These are phyloP conservation scores for Choristoneura rosaceana DNA, from an alignment of 2,888 invertebrate species.

Conservation along the genomic window DNA sequence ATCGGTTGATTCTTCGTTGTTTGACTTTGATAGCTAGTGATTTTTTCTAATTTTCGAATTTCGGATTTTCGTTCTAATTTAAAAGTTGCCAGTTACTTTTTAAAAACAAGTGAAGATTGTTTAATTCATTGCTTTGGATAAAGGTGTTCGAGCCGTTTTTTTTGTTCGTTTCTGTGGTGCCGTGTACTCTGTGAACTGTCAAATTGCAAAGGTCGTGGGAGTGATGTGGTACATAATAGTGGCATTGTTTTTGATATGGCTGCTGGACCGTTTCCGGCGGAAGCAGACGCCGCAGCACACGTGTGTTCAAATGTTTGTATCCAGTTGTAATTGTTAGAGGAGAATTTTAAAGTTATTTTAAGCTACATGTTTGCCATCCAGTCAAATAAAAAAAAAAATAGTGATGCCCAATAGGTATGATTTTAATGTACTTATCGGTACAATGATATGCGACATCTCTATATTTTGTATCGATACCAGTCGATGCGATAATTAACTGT, in stretches of 20 bases:
- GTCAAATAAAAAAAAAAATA: no score
- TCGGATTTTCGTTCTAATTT: not conserved
- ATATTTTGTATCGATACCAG: no score
- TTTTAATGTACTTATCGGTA: no score
- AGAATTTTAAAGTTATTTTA: not conserved
- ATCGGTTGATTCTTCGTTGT: not conserved
- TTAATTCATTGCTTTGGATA: not conserved
- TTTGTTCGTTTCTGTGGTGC: conserved; percentile 24
- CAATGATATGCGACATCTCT: no score
- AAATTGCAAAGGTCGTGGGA: conserved; percentile 51
- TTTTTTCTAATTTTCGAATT: not conserved
- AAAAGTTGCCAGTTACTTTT: not conserved
- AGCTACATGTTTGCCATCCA: no score
- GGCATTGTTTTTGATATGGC: conserved; percentile 78
- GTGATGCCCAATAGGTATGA: no score
- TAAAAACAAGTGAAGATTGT: no score
- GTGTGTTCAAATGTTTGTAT: conserved; percentile 78
- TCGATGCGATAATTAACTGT: no score
- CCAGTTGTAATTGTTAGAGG: conserved; percentile 45
- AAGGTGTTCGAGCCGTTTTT: not conserved
- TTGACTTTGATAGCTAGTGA: not conserved
- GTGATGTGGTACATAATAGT: conserved; percentile 76
- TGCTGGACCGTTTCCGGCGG: conserved; percentile 75
- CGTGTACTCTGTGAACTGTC: conserved; percentile 51
- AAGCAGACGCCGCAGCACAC: conserved; percentile 71